A percentile compares a stretch with the other conserved stretches of the same genome.
Evolutionary conservation across 2,888 invertebrate species (phyloP).

Genomic region (Diploptera punctata): DNA sequence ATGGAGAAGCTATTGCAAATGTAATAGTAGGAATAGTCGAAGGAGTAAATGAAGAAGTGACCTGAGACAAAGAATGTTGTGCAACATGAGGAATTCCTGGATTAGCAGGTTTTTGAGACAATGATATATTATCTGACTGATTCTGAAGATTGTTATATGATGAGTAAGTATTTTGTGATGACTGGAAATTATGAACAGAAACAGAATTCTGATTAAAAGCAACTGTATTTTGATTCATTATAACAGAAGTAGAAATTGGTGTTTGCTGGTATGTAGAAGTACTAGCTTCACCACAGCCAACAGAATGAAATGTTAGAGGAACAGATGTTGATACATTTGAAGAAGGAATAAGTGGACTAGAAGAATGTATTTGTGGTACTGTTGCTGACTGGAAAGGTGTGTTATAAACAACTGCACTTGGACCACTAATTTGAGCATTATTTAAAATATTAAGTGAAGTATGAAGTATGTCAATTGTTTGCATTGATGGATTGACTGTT

Average conservation of each 20-base stretch:
- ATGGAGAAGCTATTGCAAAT: constrained; percentile 4
- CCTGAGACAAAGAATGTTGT: neutral
- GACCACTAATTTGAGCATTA: constrained; percentile 41
- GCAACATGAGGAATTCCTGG: neutral
- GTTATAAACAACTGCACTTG: constrained; percentile 42
- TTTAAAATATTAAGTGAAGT: constrained; percentile 43
- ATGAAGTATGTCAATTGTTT: constrained; percentile 45
- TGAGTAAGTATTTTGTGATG: constrained; percentile 17
- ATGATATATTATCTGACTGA: neutral
- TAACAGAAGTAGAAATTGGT: constrained; percentile 38
- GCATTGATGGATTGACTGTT: constrained; percentile 33
- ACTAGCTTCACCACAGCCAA: constrained; percentile 36
- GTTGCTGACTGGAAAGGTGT: constrained; percentile 40
- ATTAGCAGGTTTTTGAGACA: neutral
- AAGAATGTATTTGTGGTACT: constrained; percentile 37
- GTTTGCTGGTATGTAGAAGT: constrained; percentile 39
- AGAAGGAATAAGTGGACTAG: constrained; percentile 17
- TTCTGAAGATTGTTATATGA: neutral
- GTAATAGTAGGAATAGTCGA: constrained; percentile 5
- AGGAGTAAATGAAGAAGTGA: neutral
- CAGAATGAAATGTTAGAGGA: constrained; percentile 41
- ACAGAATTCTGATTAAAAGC: constrained; percentile 18
- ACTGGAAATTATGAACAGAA: constrained; percentile 19
- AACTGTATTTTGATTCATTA: constrained; percentile 43
- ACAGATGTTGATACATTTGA: neutral